A percentile compares a stretch with the other conserved stretches of the same genome.
Conservation (phyloP, 1,140 invertebrate genomes). For the Nasonia vitripennis region DNA sequence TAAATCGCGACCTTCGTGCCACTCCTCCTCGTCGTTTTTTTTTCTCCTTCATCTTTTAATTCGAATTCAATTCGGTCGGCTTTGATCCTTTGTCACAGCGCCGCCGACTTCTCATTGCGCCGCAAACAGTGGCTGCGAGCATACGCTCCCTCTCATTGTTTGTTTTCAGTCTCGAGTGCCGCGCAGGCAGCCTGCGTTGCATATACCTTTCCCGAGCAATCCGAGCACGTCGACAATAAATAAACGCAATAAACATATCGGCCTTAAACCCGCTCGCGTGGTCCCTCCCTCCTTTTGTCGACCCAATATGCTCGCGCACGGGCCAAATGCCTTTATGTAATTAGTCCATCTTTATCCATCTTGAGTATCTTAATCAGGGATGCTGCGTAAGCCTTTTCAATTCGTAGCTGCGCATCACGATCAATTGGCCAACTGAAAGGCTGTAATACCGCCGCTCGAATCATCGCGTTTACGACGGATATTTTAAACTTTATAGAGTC, state of each 20-base stretch:
- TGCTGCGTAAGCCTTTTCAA: neutral
- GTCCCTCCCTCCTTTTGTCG: constrained; percentile 3
- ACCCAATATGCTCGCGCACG: constrained; percentile 14
- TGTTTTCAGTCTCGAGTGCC: constrained; percentile 49
- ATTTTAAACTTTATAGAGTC: constrained; percentile 37
- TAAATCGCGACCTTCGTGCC: constrained; percentile 57
- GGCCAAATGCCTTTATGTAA: too few relatives aligned
- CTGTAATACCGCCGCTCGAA: constrained; percentile 5
- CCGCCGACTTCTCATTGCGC: constrained; percentile 52
- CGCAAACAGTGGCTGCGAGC: constrained; percentile 42
- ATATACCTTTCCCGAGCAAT: constrained; percentile 44
- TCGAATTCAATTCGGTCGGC: constrained; percentile 58
- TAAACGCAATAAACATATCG: constrained; percentile 55
- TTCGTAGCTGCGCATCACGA: neutral
- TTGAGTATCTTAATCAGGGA: neutral
- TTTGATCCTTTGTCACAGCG: constrained; percentile 57
- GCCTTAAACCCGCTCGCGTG: constrained; percentile 10
- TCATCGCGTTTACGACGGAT: neutral
- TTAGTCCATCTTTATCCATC: neutral
- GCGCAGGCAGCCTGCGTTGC: neutral
- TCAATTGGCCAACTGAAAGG: neutral
- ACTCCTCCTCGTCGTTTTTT: constrained; percentile 38
- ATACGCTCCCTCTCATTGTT: constrained; percentile 40
- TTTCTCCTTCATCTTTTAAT: constrained; percentile 58
- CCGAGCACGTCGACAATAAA: constrained; percentile 52